These are phyloP conservation scores for Machaerirhynchus nigripectus DNA, from an alignment of 2,113 vertebrate genomes.

Conservation along the genomic window DNA sequence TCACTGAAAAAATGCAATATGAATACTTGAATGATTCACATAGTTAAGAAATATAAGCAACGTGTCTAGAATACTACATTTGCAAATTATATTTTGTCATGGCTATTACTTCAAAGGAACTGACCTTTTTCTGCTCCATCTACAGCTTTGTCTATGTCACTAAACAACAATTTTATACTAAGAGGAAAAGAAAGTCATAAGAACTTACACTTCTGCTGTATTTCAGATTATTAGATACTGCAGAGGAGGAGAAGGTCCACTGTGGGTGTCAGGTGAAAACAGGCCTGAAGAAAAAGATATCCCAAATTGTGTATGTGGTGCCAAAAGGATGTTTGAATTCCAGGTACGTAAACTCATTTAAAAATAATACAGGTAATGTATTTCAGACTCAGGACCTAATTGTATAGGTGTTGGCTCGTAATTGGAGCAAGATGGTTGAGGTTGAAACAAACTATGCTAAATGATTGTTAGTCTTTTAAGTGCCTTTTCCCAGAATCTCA, in stretches of 20 bases:
- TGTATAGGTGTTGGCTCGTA: neutral
- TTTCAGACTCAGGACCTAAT: neutral
- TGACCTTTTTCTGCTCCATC: neutral
- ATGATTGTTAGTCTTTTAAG: neutral
- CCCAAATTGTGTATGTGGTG: conserved; percentile 87
- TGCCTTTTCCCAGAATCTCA: neutral
- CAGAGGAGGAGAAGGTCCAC: conserved; percentile 74
- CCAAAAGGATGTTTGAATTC: conserved; percentile 90
- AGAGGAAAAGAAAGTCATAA: neutral
- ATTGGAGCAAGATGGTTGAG: neutral
- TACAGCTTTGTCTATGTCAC: neutral
- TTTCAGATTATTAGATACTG: conserved; percentile 91
- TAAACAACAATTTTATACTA: neutral
- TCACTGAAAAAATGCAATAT: neutral
- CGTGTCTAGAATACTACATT: neutral
- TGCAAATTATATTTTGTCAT: neutral
- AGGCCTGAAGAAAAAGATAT: conserved; percentile 82
- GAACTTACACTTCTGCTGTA: neutral
- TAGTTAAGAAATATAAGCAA: neutral
- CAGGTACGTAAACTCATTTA: conserved; percentile 78
- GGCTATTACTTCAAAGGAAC: neutral
- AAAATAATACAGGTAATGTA: neutral
- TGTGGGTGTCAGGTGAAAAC: conserved; percentile 90
- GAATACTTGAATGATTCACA: neutral
- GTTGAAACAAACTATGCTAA: neutral